phyloP scores from a whole-genome alignment of 2,797 vertebrate species.

The Varecia variegata region DNA sequence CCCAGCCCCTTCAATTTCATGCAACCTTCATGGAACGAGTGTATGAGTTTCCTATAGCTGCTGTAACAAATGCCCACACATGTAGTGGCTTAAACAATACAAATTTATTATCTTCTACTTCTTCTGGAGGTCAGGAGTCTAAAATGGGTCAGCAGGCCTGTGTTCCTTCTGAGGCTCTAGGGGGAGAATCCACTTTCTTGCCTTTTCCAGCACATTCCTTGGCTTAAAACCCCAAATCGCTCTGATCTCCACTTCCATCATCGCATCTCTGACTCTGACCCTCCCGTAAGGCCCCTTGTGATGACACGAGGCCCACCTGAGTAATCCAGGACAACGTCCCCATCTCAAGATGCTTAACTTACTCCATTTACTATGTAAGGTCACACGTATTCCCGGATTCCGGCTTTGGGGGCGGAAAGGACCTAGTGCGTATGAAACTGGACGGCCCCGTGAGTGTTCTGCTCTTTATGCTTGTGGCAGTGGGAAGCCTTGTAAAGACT shows the following conservation, averaged over 20 bases:
- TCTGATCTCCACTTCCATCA: rapidly evolving
- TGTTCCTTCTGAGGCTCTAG: background rate
- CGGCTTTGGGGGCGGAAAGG: background rate
- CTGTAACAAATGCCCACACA: background rate
- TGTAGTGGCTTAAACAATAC: rapidly evolving
- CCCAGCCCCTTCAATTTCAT: rapidly evolving
- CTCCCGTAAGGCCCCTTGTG: too few species aligned
- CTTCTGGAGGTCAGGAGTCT: background rate
- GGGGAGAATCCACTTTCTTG: background rate
- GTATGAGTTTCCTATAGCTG: background rate
- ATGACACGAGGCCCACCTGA: background rate
- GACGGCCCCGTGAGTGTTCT: background rate
- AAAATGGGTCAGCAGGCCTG: background rate
- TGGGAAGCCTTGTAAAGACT: background rate
- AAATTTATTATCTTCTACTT: rapidly evolving
- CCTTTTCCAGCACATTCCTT: background rate
- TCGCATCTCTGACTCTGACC: background rate
- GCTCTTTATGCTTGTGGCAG: background rate
- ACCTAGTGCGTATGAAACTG: too few species aligned
- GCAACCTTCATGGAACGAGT: rapidly evolving
- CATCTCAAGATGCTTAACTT: background rate
- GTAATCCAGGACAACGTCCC: background rate
- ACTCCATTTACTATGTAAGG: background rate
- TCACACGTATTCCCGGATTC: background rate
- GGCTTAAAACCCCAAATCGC: too few species aligned